Evolutionary conservation across 2,113 vertebrate species (phyloP).

Genomic region (Tonatia bakeri): DNA sequence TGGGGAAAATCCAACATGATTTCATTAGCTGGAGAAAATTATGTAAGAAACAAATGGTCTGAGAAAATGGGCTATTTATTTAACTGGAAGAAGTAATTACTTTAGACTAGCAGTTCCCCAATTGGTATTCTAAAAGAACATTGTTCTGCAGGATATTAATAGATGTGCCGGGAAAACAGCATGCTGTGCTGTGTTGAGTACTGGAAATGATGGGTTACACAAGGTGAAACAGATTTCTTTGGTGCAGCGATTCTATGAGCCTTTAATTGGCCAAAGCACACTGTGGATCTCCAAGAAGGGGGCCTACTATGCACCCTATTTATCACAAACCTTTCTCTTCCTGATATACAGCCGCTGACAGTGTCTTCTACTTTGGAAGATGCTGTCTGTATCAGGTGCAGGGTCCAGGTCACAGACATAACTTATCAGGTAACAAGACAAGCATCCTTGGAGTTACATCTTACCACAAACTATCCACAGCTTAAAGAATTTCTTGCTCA

Average conservation of each 20-base stretch:
- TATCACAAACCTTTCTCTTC: not conserved
- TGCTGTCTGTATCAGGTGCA: not conserved
- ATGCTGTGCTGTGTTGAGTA: conserved; percentile 60
- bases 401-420: not conserved
- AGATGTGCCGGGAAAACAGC: conserved; percentile 69
- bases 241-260: conserved; percentile 41
- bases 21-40: conserved; percentile 60
- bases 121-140: conserved; percentile 72
- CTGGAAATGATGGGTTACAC: conserved; percentile 61
- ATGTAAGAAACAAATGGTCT: conserved; percentile 66
- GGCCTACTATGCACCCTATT: not conserved
- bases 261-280: conserved; percentile 57
- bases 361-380: not conserved
- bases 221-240: conserved; percentile 65
- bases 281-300: not conserved
- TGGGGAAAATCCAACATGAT: conserved; percentile 47
- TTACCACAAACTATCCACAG: not conserved
- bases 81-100: conserved; percentile 71
- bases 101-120: conserved; percentile 66
- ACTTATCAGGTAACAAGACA: not conserved
- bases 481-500: not conserved
- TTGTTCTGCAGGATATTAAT: conserved; percentile 71
- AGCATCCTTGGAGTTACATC: not conserved
- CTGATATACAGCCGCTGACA: not conserved
- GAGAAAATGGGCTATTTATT: conserved; percentile 71